Evolutionary conservation across 2,797 vertebrate genomes (phyloP).

Genomic region (Catostomus latipinnis): DNA sequence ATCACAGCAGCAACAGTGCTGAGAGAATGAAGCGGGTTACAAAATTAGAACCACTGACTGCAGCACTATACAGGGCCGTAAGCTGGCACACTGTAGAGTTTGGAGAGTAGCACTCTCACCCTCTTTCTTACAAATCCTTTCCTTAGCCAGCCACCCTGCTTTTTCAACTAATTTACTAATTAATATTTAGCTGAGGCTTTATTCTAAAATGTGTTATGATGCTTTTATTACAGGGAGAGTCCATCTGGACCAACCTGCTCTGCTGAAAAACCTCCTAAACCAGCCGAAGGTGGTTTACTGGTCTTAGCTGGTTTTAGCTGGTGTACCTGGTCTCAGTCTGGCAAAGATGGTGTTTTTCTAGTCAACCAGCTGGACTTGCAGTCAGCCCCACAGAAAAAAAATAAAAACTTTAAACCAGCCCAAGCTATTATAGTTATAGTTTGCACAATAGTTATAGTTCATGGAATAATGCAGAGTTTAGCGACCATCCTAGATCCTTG

Average conservation of each 20-base stretch:
- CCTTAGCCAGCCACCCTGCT: not conserved
- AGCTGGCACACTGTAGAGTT: constrained; percentile 31
- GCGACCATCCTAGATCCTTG: no score
- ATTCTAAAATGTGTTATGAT: not conserved
- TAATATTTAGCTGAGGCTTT: constrained; percentile 28
- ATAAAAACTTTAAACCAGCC: no score
- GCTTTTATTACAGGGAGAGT: not conserved
- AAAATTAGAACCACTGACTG: constrained; percentile 50
- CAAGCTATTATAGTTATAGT: no score
- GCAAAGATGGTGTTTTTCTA: no score
- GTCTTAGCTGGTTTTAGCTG: no score
- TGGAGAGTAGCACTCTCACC: constrained; percentile 14
- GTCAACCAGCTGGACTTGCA: no score
- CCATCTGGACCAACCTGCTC: not conserved
- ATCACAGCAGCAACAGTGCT: constrained; percentile 40
- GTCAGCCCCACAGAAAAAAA: no score
- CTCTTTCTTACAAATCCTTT: constrained; percentile 23
- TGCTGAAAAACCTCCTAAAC: no score
- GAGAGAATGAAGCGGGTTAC: constrained; percentile 30
- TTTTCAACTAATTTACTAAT: constrained; percentile 32
- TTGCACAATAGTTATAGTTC: no score
- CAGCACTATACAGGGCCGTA: constrained; percentile 35
- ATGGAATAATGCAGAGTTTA: no score
- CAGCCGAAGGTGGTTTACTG: no score
- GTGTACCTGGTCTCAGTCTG: no score